Evolutionary conservation across 1,140 invertebrate genomes (phyloP), one percentile per base, ranked within the genome.

Genomic region (Melanaphis sacchari): DNA sequence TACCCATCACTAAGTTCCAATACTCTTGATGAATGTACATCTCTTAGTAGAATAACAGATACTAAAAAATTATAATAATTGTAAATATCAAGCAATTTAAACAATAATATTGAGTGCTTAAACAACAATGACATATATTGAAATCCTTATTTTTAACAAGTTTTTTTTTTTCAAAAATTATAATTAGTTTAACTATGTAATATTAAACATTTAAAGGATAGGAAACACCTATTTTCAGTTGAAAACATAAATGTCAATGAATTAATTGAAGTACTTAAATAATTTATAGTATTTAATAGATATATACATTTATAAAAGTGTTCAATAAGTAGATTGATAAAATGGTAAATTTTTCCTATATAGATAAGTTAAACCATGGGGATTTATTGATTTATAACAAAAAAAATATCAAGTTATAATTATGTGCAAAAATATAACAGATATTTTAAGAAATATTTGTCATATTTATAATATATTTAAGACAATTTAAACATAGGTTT

Each of bases 1-100:
- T 93, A 94, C 94, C 94, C 94, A 93, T 94, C 94, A 94, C 94
- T 94, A n/a, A 94, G 92, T 91, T 94, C 94, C 40, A 94, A 94
- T 59, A 94, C 94, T 94, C 94, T 93, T 85, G 91, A 93, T 93
- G 81, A 85, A 49, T 54, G 26, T 22, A 85, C 76, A 24, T 85
- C 36, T 22, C 54, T 81, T 40, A 52, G 9, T 54, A 54, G 84
- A 41, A 49, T 49, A 38, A 54, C 31, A 38, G 26, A 52, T 8
- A 84, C 66, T 82, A 92, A 92, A 92, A 92, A 26, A 49, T 40
- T 91, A 22, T 15, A 59, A 76, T 21, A 81, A 46, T 43, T 88
- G 0, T 88, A 36, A 31, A 49, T 88, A n/a, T 36, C 36, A 49
- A 46, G 21, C 6, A 88, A 76, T n/a, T n/a, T 76, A 76, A 76